A percentile compares a stretch with the other conserved stretches of the same genome.
These are phyloP conservation scores for Adelognathus sp. DNA, from an alignment of 2,888 invertebrate species.

Conservation along the genomic window DNA sequence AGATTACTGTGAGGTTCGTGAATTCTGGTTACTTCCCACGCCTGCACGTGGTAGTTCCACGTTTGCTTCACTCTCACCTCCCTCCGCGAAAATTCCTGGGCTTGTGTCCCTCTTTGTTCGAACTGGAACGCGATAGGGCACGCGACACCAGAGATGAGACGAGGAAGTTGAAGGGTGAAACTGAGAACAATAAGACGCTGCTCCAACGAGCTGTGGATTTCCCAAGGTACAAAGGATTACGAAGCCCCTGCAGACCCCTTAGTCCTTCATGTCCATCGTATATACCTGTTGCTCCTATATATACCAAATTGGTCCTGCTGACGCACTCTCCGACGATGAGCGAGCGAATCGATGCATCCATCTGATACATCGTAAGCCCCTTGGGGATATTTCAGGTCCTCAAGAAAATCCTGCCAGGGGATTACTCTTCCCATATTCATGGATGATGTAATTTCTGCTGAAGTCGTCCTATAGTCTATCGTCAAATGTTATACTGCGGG, in stretches of 20 bases:
- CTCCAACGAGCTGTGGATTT: slow-evolving; percentile 24
- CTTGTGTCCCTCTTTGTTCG: background rate
- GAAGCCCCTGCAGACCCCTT: background rate
- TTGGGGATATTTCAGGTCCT: no score
- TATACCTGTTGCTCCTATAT: slow-evolving; percentile 49
- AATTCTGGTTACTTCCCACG: background rate
- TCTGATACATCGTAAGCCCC: background rate
- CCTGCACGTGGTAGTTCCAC: background rate
- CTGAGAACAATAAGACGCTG: slow-evolving; percentile 41
- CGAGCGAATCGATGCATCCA: background rate
- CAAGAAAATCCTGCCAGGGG: no score
- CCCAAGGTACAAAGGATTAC: slow-evolving; percentile 47
- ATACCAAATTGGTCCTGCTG: background rate
- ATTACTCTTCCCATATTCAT: no score
- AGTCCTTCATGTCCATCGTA: background rate
- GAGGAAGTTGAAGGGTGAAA: slow-evolving; percentile 23
- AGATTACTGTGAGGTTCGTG: background rate
- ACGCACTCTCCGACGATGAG: background rate
- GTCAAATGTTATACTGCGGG: no score
- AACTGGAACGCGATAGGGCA: slow-evolving; percentile 18
- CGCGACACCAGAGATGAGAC: slow-evolving; percentile 5
- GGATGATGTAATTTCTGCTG: no score
- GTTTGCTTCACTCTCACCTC: background rate
- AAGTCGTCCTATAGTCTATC: no score
- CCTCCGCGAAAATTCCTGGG: background rate